Evolutionary conservation across 1,140 invertebrate species (phyloP).

Genomic region (Penaeus chinensis): DNA sequence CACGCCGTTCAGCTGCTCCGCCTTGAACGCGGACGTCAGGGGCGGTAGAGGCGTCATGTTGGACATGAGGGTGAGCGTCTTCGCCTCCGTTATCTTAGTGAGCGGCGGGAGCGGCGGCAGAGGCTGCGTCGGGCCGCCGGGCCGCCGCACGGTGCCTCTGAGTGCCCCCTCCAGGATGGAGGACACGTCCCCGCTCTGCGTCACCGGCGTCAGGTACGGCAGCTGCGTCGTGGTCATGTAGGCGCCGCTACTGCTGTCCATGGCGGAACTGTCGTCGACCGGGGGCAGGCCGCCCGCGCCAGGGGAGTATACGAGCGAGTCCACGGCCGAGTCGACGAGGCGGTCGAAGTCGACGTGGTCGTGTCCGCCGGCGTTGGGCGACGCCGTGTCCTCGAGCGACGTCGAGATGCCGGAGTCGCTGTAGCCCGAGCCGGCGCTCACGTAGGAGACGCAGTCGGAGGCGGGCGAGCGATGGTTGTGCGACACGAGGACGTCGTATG

Average conservation of each 20-base stretch:
- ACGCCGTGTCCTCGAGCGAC: slow-evolving; percentile 60
- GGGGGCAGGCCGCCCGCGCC: slow-evolving; percentile 35
- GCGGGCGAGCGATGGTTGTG: slow-evolving; percentile 62
- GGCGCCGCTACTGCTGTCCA: slow-evolving; percentile 29
- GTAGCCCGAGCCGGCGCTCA: slow-evolving; percentile 59
- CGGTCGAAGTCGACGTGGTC: slow-evolving; percentile 60
- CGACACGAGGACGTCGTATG: slow-evolving; percentile 60
- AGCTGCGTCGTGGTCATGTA: slow-evolving; percentile 30
- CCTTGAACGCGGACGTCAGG: slow-evolving; percentile 61
- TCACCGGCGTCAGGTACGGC: slow-evolving; percentile 49
- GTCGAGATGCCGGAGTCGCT: slow-evolving; percentile 63
- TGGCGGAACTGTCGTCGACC: slow-evolving; percentile 25
- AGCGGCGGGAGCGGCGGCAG: slow-evolving; percentile 22
- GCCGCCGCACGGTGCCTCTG: slow-evolving; percentile 59
- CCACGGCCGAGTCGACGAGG: slow-evolving; percentile 59
- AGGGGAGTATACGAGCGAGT: slow-evolving; percentile 59
- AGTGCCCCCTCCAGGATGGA: slow-evolving; percentile 64
- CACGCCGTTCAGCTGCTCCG: slow-evolving; percentile 58
- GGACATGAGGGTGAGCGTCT: slow-evolving; percentile 59
- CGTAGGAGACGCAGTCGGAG: slow-evolving; percentile 63
- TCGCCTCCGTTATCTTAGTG: slow-evolving; percentile 41
- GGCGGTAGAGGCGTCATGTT: slow-evolving; percentile 63
- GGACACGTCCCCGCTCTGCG: slow-evolving; percentile 58
- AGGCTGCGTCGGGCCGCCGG: slow-evolving; percentile 39
- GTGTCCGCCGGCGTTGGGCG: slow-evolving; percentile 43